These are phyloP conservation scores for Drosophila mayri DNA, from an alignment of 1,140 invertebrate genomes.

Conservation along the genomic window DNA sequence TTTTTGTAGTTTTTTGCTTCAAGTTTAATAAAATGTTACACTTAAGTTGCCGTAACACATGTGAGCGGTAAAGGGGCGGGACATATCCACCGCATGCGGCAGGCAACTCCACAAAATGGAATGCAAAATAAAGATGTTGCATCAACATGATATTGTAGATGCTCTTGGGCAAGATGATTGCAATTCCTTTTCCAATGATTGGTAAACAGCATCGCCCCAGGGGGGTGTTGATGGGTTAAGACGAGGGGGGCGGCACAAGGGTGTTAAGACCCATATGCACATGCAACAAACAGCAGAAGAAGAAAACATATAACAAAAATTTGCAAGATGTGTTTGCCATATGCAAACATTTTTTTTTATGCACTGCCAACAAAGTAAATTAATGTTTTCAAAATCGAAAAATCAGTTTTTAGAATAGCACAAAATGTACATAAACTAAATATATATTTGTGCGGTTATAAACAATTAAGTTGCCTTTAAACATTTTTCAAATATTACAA, in stretches of 20 bases:
- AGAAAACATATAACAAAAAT: slow-evolving; percentile 38
- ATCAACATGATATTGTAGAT: slow-evolving; percentile 16
- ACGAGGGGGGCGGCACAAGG: slow-evolving; percentile 8
- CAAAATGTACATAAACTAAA: not conserved
- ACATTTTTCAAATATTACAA: not conserved
- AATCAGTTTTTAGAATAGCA: fast-evolving
- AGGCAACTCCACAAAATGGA: slow-evolving; percentile 54
- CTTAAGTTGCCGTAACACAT: slow-evolving; percentile 68
- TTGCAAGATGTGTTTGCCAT: slow-evolving; percentile 72
- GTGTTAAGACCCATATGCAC: slow-evolving; percentile 19
- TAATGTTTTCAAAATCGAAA: not conserved
- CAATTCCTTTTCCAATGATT: slow-evolving; percentile 78
- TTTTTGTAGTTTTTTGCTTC: slow-evolving; percentile 9
- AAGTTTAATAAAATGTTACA: slow-evolving; percentile 82
- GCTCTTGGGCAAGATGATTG: slow-evolving; percentile 66
- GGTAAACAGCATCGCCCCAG: slow-evolving; percentile 55
- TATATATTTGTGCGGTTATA: not conserved
- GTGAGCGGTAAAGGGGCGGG: slow-evolving; percentile 7
- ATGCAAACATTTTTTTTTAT: slow-evolving; percentile 64
- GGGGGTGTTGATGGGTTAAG: not conserved
- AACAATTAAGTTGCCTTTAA: too few relatives aligned
- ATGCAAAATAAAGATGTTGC: slow-evolving; percentile 61
- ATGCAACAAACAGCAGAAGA: slow-evolving; percentile 30
- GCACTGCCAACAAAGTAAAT: slow-evolving; percentile 33
- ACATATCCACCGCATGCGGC: slow-evolving; percentile 42